Evolutionary conservation across 2,113 vertebrate species (phyloP).

Genomic region (Meleagris gallopavo): DNA sequence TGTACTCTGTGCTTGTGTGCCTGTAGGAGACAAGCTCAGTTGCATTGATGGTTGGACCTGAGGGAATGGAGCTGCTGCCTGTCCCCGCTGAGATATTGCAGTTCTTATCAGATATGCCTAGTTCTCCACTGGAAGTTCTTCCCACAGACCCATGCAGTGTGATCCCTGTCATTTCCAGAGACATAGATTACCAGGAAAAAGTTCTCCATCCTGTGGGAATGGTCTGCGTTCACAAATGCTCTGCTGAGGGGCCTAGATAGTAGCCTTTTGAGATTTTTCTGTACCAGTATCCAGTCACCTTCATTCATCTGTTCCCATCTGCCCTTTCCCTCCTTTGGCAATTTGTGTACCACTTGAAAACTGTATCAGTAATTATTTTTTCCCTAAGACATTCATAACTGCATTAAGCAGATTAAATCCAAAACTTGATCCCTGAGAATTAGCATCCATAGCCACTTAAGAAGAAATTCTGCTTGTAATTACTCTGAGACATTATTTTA

Average conservation of each 20-base stretch:
- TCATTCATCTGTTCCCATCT: background rate
- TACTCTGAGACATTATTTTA: background rate
- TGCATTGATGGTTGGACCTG: background rate
- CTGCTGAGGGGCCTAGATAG: background rate
- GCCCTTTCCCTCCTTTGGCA: background rate
- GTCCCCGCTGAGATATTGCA: background rate
- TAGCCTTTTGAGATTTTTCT: background rate
- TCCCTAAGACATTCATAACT: background rate
- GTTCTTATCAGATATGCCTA: rapidly evolving
- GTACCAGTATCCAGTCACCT: background rate
- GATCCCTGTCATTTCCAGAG: background rate
- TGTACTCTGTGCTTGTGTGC: background rate
- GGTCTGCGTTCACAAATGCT: background rate
- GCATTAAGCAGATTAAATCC: background rate
- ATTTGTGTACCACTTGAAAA: background rate
- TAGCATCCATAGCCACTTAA: background rate
- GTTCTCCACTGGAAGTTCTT: background rate
- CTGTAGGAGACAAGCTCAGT: background rate
- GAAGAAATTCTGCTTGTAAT: background rate
- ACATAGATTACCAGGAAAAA: background rate
- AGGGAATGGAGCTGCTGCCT: background rate
- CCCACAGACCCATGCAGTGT: rapidly evolving
- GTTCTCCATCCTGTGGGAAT: background rate
- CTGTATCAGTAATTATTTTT: background rate
- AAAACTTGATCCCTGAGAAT: background rate